Percentiles rank a stretch among this genome's conserved stretches.
Evolutionary conservation across 2,888 invertebrate species (phyloP).

Genomic region (Macaria liturata): DNA sequence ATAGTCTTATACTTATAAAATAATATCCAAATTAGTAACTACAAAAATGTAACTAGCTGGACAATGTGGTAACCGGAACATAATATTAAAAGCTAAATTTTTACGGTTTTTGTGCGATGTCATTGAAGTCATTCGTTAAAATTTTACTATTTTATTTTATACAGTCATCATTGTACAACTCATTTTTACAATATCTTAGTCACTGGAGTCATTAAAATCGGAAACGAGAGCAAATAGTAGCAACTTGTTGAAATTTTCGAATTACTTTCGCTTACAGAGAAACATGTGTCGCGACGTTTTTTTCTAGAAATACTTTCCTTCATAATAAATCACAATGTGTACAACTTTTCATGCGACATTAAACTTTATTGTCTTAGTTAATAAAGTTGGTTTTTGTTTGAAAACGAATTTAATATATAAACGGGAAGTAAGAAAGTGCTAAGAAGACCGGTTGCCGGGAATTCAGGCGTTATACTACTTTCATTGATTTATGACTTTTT

Average conservation of each 20-base stretch:
- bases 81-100: too few relatives aligned
- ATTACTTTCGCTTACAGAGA: slow-evolving; percentile 19
- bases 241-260: slow-evolving; percentile 8
- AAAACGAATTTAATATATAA: not conserved
- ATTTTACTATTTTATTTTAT: not conserved
- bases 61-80: too few relatives aligned
- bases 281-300: slow-evolving; percentile 17
- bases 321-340: slow-evolving; percentile 11
- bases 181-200: too few relatives aligned
- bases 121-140: too few relatives aligned
- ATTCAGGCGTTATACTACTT: slow-evolving; percentile 34
- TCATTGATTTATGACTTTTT: slow-evolving; percentile 32
- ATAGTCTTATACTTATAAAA: too few relatives aligned
- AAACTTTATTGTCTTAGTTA: slow-evolving; percentile 1
- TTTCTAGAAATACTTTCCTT: slow-evolving; percentile 23
- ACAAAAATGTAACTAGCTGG: too few relatives aligned
- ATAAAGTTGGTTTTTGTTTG: slow-evolving; percentile 10
- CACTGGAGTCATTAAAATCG: not conserved
- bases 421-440: slow-evolving; percentile 30
- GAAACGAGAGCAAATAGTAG: slow-evolving; percentile 11
- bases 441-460: slow-evolving; percentile 24
- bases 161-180: not conserved
- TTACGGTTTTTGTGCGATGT: too few relatives aligned
- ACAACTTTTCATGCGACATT: slow-evolving; percentile 1
- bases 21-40: too few relatives aligned